Conservation (phyloP, 2,888 invertebrate genomes). For the Mycalesis mineus region DNA sequence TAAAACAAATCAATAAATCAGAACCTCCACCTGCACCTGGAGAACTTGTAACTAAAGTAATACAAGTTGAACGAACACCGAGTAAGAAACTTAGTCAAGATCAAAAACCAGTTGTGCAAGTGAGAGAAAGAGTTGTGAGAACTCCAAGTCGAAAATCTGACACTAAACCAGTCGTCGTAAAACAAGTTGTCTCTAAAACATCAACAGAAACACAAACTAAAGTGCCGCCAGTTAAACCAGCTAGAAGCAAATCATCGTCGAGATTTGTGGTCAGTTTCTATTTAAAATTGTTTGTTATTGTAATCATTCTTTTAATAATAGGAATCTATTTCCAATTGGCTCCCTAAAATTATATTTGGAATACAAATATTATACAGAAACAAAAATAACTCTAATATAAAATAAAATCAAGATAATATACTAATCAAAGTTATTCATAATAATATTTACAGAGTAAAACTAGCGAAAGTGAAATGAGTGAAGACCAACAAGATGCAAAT, state of each 20-base stretch:
- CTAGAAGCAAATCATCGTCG: slow-evolving; percentile 71
- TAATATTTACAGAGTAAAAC: slow-evolving; percentile 75
- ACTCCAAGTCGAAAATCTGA: slow-evolving; percentile 67
- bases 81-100: slow-evolving; percentile 60
- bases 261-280: slow-evolving; percentile 74
- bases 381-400: slow-evolving; percentile 27
- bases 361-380: slow-evolving; percentile 19
- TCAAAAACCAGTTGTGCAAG: slow-evolving; percentile 61
- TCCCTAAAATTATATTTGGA: slow-evolving; percentile 3
- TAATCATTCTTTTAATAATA: slow-evolving; percentile 65
- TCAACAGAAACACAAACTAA: slow-evolving; percentile 52
- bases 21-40: slow-evolving; percentile 46
- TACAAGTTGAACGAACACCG: slow-evolving; percentile 67
- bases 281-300: slow-evolving; percentile 58
- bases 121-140: slow-evolving; percentile 65
- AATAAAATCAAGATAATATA: slow-evolving; percentile 40
- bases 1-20: slow-evolving; percentile 40
- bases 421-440: slow-evolving; percentile 55
- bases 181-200: slow-evolving; percentile 42
- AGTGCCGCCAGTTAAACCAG: slow-evolving; percentile 69
- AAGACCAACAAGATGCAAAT: slow-evolving; percentile 55
- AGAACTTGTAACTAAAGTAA: slow-evolving; percentile 67
- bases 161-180: slow-evolving; percentile 47
- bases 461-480: slow-evolving; percentile 79
- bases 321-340: slow-evolving; percentile 57